Evolutionary conservation across 2,113 vertebrate species (phyloP), one percentile per base, ranked within the genome.

Genomic region (Uria aalge): DNA sequence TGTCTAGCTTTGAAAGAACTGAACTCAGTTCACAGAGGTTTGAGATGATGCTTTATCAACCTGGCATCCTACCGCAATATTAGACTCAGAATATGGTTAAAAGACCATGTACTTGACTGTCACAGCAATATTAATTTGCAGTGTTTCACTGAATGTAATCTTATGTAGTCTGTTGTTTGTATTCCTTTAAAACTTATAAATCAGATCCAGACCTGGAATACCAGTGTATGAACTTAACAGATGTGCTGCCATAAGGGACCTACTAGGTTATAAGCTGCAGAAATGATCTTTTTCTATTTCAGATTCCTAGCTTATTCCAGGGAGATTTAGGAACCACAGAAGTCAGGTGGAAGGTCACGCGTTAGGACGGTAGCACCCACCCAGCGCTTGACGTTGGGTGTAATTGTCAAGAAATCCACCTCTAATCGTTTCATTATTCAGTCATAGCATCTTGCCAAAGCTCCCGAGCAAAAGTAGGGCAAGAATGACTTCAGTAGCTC

Each of bases 381-480:
- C 47, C 83, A 24, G 56, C 5, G 5, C 38, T 92, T 95, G 92
- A 96, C 69, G 80, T 88, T 93, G 72, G 94, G 56, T 93, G 91
- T 95, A 96, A 96, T 96, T 96, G 94, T 94, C 78, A 94, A 94
- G 27, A 94, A 96, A 90, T 83, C 69, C 86, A 82, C 14, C 74
- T 91, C 92, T 69, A 83, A 87, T 79, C 29, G 26, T 69, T 85
- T 94, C 92, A 80, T 89, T 95, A 96, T 92, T 68, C 86, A 52
- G 78, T 80, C 72, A 29, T 50, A 56, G 92, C 89, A 88, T 83
- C 92, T 45, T 41, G 32, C 89, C 19, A 22, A 85, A 94, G 83
- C 97, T 97, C 94, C 89, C 8, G 29, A 95, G 79, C 89, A 95
- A 97, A 98, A 98, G 95, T 95, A 97, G 97, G 97, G 96, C 98